A percentile compares a stretch with the other conserved stretches of the same genome.
Evolutionary conservation across 1,140 invertebrate species (phyloP).

Genomic region (Araneus ventricosus): DNA sequence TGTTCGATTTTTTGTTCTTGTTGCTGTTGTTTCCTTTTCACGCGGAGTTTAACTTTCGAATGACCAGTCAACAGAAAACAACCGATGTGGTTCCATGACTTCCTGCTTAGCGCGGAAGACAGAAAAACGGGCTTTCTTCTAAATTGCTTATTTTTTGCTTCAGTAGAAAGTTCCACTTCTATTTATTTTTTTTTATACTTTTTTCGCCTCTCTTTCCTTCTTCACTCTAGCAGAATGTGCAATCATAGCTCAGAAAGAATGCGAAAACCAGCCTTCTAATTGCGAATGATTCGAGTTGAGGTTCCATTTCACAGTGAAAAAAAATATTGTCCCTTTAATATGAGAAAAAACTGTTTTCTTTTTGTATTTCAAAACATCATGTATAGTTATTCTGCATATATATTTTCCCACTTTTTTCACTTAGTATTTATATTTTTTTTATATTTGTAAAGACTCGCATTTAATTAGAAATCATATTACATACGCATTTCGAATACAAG

Average conservation of each 20-base stretch:
- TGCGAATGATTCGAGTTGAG: neutral
- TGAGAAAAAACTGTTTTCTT: no score
- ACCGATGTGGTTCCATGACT: neutral
- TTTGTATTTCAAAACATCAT: no score
- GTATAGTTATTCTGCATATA: no score
- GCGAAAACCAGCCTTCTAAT: neutral
- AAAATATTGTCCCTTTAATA: no score
- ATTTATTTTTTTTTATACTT: neutral
- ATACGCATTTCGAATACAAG: no score
- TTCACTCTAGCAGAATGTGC: neutral
- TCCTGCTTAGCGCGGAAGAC: neutral
- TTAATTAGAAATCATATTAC: no score
- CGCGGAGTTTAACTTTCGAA: slow-evolving; percentile 44
- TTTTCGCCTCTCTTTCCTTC: neutral
- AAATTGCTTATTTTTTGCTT: slow-evolving; percentile 30
- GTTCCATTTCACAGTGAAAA: no score
- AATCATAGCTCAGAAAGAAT: neutral
- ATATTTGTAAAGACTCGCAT: no score
- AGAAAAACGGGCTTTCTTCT: neutral
- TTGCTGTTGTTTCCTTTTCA: neutral
- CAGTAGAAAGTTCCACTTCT: neutral
- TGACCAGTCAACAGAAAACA: slow-evolving; percentile 42
- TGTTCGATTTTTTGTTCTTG: no score
- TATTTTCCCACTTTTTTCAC: no score
- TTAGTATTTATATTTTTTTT: no score